A percentile compares a stretch with the other conserved stretches of the same genome.
phyloP scores from a whole-genome alignment of 2,113 vertebrate genomes.

The Zeus faber region DNA sequence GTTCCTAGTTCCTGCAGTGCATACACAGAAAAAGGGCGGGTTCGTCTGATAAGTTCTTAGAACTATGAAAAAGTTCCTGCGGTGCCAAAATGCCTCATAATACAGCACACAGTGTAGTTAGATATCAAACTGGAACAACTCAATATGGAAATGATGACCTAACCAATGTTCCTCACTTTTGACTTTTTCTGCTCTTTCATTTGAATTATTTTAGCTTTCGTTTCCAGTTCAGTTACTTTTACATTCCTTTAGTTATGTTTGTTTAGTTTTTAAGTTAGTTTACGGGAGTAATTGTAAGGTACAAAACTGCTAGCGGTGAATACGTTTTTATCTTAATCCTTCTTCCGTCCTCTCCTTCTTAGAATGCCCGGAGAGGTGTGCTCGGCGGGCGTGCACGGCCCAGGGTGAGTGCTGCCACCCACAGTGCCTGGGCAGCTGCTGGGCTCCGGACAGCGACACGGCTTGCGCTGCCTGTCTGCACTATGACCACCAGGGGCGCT shows the following conservation, averaged over 20 bases:
- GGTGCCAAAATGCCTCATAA: too few species aligned
- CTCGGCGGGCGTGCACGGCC: constrained; percentile 80
- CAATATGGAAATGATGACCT: background rate
- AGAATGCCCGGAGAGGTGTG: constrained; percentile 89
- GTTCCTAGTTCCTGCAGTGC: too few species aligned
- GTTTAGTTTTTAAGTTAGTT: background rate
- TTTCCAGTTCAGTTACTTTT: background rate
- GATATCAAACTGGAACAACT: background rate
- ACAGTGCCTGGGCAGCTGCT: constrained; percentile 95
- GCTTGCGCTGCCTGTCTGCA: constrained; percentile 91
- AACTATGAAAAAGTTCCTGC: too few species aligned
- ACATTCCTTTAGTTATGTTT: too few species aligned
- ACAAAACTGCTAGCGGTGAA: background rate
- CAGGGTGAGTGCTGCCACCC: constrained; percentile 89
- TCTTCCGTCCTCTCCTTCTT: constrained; percentile 26
- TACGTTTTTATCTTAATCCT: background rate
- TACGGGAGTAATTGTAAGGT: too few species aligned
- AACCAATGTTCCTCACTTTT: background rate
- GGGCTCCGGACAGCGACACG: constrained; percentile 71
- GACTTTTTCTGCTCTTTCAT: background rate
- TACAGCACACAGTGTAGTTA: background rate
- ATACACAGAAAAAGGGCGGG: too few species aligned
- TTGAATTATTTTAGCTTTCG: background rate
- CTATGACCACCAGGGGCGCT: constrained; percentile 85
- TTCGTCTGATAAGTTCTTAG: too few species aligned